phyloP scores from a whole-genome alignment of 2,113 vertebrate species.

The Corvus moneduloides region DNA sequence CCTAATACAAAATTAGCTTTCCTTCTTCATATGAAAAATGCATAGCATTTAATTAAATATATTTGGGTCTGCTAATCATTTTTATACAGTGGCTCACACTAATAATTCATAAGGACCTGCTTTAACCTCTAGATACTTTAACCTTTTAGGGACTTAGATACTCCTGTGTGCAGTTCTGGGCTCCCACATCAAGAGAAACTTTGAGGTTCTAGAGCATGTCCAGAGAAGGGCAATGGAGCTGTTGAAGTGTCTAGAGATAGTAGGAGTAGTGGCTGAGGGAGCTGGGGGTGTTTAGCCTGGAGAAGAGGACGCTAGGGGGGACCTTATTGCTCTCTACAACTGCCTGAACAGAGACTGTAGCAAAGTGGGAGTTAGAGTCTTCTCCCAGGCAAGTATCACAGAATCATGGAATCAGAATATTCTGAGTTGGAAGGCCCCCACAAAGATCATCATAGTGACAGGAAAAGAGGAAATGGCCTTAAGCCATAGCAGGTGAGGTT shows the following conservation, averaged over 20 bases:
- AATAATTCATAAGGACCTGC: background rate
- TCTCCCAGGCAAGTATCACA: background rate
- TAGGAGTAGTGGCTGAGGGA: background rate
- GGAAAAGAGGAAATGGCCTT: background rate
- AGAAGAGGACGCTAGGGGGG: background rate
- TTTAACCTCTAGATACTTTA: background rate
- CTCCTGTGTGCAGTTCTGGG: background rate
- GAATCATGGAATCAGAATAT: background rate
- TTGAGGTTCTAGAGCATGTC: accelerated
- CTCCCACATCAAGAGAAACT: background rate
- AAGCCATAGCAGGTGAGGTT: background rate
- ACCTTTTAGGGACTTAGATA: background rate
- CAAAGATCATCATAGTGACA: background rate
- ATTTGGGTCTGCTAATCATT: background rate
- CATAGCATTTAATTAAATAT: background rate
- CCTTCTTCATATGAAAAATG: background rate
- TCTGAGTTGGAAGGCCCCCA: background rate
- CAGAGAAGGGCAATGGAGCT: background rate
- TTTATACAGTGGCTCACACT: background rate
- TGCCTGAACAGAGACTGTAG: background rate
- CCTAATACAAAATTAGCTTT: background rate
- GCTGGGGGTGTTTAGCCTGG: background rate
- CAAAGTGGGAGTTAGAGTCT: background rate
- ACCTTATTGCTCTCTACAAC: background rate
- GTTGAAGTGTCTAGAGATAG: background rate